Base-by-base conservation (phyloP, 2,113 vertebrate species). In the Raja brachyura region DNA sequence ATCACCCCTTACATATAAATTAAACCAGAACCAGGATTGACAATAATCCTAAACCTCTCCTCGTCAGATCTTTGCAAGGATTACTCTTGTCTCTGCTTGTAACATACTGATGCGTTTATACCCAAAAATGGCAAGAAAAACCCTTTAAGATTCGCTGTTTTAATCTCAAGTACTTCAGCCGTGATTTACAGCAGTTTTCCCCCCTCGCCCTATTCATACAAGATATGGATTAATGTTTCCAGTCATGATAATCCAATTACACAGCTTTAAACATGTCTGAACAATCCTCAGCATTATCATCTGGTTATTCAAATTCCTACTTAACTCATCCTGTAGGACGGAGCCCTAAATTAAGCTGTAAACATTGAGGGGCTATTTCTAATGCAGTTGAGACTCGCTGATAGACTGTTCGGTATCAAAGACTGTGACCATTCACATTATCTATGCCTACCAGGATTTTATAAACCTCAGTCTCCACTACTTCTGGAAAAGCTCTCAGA, bases 211-310 rank as follows among this genome's bases (percentile, higher is more conserved):
- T 93, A 94, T 93, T 93, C 31, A 70, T 93, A 20, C 59, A 94
- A 93, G 93, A 86, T 90, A 2, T 93, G 73, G 93, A 94, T 94
- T 94, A 93, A 78, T 74, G 9, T 33, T 94, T 94, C 74, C 81
- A 86, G 93, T 94, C 94, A 94, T 70, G 90, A 22, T 94, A 93
- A 94, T 94, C 93, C 93, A 95, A 93, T 94, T 95, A 94, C 93
- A 93, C 39, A 93, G 3, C 0, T 93, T 94, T 77, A 93, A 93
- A 13, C 74, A 66, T 68, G 20, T 59, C 61, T 94, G 68, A 70
- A 93, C 90, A 93, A 83, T 83, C 92, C 93, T 93, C 90, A 93
- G 13, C 31, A 94, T 75, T 93, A 28, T 92, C 93, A 94, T 93
- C 33, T 94, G 94, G 93, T 3, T 94, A 13, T 33, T 94, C 63